Base-by-base conservation (phyloP, 2,113 vertebrate species). In the Antechinus flavipes region DNA sequence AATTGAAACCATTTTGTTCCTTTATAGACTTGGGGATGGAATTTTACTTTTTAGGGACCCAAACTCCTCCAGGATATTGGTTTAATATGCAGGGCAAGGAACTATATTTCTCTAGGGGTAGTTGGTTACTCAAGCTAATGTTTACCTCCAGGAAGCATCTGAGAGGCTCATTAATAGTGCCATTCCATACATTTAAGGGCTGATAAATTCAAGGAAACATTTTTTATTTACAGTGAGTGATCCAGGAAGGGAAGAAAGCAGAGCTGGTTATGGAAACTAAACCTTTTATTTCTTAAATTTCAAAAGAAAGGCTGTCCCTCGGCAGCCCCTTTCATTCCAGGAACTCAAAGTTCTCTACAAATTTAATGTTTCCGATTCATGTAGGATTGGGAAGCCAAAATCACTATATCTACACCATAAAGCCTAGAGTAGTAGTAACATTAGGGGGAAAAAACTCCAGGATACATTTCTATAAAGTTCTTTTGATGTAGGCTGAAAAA, bases 21-120 rank as follows among this genome's bases (percentile, higher is more conserved):
- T 92, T 93, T 30, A 30, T 2, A 55, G n/a, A 91, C 19, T 46
- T 5, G 22, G 58, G 50, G 90, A 0, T 89, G 46, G 58, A 49
- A 54, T 55, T 95, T 49, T 19, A 54, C 53, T 49, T 93, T 92
- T 90, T 53, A 96, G 91, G 93, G 54, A 92, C 53, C 26, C 26
- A 84, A 76, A 93, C 50, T 92, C 35, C 93, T 91, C 56, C 55
- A 52, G 90, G 91, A 93, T 46, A 10, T 53, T 84, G 53, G 30
- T 46, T 90, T 54, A 68, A 55, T 0, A 0, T 6, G 0, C 42
- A 90, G 91, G 26, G 1, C 1, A 3, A 90, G 55, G 55, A 76
- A 50, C 47, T 55, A 30, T 84, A 49, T 27, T 2, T 68, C n/a
- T 47, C 3, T 2, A 23, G 42, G 53, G 30, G 55, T 84, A 84